A percentile compares a stretch with the other conserved stretches of the same genome.
Evolutionary conservation across 2,797 vertebrate species (phyloP).

Genomic region (Halcyon smyrnensis): DNA sequence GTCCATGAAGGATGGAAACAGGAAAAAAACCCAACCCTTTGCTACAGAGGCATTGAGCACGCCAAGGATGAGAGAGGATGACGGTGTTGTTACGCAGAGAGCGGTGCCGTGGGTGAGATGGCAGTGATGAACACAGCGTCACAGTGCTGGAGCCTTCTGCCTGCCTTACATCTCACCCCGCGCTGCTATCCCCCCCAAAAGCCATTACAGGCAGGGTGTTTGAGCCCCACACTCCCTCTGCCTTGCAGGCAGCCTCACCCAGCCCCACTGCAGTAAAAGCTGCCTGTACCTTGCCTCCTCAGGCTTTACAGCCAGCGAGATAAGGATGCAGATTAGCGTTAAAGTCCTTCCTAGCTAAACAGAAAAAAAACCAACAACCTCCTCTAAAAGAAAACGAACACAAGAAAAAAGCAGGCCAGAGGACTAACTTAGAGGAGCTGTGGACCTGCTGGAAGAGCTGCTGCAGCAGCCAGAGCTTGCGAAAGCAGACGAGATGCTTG

Average conservation of each 20-base stretch:
- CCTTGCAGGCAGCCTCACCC: background rate
- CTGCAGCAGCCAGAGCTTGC: background rate
- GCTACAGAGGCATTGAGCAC: background rate
- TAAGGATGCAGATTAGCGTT: background rate
- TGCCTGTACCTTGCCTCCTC: slow-evolving; percentile 40
- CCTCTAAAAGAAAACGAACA: background rate
- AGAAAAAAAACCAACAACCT: background rate
- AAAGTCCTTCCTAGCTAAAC: background rate
- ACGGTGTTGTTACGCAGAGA: accelerated
- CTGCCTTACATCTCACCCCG: background rate
- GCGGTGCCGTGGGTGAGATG: accelerated
- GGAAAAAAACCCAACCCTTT: background rate
- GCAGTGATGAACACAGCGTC: accelerated
- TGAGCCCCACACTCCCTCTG: background rate
- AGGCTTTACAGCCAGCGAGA: slow-evolving; percentile 13
- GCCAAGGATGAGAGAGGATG: background rate
- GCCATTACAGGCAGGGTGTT: background rate
- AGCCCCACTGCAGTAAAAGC: background rate
- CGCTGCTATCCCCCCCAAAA: background rate
- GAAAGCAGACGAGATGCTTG: background rate
- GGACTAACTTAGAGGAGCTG: background rate
- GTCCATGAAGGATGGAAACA: background rate
- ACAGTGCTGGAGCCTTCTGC: accelerated
- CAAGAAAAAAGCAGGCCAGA: background rate
- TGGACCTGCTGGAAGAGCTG: background rate